Evolutionary conservation across 2,888 invertebrate genomes (phyloP), one percentile per base, ranked within the genome.

Genomic region (Dolichopus griseipennis): DNA sequence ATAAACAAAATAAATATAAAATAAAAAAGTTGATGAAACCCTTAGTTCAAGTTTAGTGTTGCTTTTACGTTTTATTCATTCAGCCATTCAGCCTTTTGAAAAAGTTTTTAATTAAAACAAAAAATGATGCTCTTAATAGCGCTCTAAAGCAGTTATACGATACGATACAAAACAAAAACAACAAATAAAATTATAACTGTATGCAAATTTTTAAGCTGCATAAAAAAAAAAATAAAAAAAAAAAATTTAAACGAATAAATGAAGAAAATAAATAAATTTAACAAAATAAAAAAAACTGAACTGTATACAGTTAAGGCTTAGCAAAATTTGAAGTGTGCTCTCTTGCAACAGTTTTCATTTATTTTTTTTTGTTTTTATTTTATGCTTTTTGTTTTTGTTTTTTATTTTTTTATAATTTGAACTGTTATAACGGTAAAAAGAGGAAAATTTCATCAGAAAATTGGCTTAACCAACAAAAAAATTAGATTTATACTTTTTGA

Each of bases 51-150:
- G 52, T 52, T 52, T 52, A 52, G 52, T 52, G 52, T 52, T 52
- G 52, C 52, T 52, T 52, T 52, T 52, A 52, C 52, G 52, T 52
- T 52, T 52, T 52, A 52, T 52, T 52, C 52, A 52, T 52, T 52
- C 52, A 52, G 52, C 52, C 52, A 52, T 52, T 52, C 52, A 52
- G 52, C 52, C 52, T 52, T 52, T 52, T 52, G 52, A 52, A 52
- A 27, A 52, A 52, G 52, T 52, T 52, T 52, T 52, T 52, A 52
- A 52, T 52, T 52, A 52, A 52, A 52, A 15, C 52, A n/a, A 52
- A 52, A 52, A 52, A 52, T 18, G 52, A 52, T 52, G 52, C 52
- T 52, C 52, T 52, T 52, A 52, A 52, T 52, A 52, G 52, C 52
- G 52, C 52, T 52, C 52, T 52, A 52, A 18, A 52, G 52, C 18